phyloP scores from a whole-genome alignment of 2,888 invertebrate species.

The Barypeithes pellucidus region DNA sequence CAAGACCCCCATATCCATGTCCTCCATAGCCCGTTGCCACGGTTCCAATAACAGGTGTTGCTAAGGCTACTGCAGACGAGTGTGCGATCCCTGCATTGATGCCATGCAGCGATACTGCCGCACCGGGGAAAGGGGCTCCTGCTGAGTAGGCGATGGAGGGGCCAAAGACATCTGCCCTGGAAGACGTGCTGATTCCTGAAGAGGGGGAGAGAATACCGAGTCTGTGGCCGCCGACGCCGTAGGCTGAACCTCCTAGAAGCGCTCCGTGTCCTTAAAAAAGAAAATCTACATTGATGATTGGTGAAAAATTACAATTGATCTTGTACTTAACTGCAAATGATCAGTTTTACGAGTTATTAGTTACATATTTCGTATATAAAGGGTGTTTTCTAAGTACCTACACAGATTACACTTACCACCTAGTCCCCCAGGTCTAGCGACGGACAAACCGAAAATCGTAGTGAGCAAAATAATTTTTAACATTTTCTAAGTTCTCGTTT shows the following conservation, averaged over 20 bases:
- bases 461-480: background rate
- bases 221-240: background rate
- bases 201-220: background rate
- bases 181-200: slow-evolving; percentile 2
- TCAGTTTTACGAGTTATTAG: too few relatives aligned
- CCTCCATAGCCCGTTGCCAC: background rate
- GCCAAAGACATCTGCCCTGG: background rate
- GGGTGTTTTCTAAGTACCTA: too few relatives aligned
- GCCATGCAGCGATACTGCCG: background rate
- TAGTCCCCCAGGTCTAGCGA: background rate
- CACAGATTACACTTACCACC: background rate
- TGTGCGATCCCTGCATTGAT: slow-evolving; percentile 3
- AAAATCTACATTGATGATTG: background rate
- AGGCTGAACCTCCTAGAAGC: background rate
- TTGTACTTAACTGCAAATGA: too few relatives aligned
- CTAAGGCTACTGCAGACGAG: slow-evolving; percentile 7
- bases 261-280: background rate
- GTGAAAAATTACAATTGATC: too few relatives aligned
- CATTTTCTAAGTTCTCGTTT: background rate
- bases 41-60: background rate
- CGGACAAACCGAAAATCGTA: background rate
- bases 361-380: too few relatives aligned
- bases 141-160: slow-evolving; percentile 3
- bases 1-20: slow-evolving; percentile 4
- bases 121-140: background rate